Evolutionary conservation across 2,797 vertebrate genomes (phyloP), one percentile per base, ranked within the genome.

Genomic region (Fratercula arctica): DNA sequence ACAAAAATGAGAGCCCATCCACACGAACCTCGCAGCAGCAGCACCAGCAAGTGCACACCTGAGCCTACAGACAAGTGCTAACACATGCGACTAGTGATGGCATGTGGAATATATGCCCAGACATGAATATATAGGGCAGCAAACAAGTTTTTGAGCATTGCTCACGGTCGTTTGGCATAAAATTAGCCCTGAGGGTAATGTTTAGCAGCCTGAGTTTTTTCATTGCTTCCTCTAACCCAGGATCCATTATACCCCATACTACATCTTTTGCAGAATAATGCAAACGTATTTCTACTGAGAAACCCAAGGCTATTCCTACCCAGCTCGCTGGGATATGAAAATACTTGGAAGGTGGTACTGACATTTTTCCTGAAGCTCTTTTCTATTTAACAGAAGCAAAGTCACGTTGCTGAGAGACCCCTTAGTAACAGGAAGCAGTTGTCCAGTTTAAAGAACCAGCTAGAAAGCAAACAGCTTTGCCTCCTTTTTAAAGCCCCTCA

Each of bases 401-500:
- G 90, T 93, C 94, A 96, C 74, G 72, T 97, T 95, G 78, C 94
- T 63, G 83, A 93, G 95, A 98, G 94, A 97, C 96, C 94, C 46
- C 93, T 96, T 95, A 97, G 97, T 96, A 97, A 97, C 95, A 97
- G 97, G 96, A 97, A 97, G 96, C 97, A 95, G 96, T 97, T 97
- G 97, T 98, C 97, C 81, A 16, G 94, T 96, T 96, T 97, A 96
- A 98, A 98, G 97, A 98, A 97, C 97, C 98, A 97, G 98, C 98
- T 98, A 98, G 97, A 98, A 98, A 98, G 98, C 98, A 99, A 99
- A 99, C 98, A 98, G 98, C 98, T 98, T 98, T 98, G 97, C 98
- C 97, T 98, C 98, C 92, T 92, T 98, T 98, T 98, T 98, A 98
- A 99, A 82, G 78, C 98, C 95, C 98, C 98, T 97, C 98, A 97